phyloP scores from a whole-genome alignment of 1,140 invertebrate genomes.

The Melanaphis sacchari region DNA sequence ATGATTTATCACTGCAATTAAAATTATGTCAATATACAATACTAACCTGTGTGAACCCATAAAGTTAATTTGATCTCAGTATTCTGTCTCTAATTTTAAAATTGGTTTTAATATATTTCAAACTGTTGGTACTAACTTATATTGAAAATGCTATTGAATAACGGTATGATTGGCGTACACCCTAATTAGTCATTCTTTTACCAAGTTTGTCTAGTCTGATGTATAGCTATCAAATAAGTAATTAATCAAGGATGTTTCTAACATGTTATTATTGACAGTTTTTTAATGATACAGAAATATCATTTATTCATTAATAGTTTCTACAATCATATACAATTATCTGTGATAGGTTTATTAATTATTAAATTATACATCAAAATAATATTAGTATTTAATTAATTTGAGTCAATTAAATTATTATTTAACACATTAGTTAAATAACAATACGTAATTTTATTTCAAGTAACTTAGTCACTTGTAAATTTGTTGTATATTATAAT shows the following conservation, averaged over 20 bases:
- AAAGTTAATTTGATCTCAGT: not conserved
- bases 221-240: not conserved
- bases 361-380: not conserved
- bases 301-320: not conserved
- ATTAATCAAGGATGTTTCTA: not conserved
- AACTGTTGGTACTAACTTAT: not conserved
- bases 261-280: not conserved
- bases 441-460: not conserved
- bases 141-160: not conserved
- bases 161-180: not conserved
- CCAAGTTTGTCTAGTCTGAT: not conserved
- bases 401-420: not conserved
- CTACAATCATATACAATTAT: not conserved
- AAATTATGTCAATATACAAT: not conserved
- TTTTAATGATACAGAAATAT: not conserved
- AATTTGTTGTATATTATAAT: not conserved
- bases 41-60: not conserved
- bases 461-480: not conserved
- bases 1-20: not conserved
- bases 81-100: not conserved
- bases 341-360: not conserved
- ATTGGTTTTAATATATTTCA: not conserved
- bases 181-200: conserved; percentile 32
- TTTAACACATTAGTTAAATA: not conserved
- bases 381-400: not conserved